phyloP scores from a whole-genome alignment of 1,140 invertebrate genomes.

The Dinoponera quadriceps region DNA sequence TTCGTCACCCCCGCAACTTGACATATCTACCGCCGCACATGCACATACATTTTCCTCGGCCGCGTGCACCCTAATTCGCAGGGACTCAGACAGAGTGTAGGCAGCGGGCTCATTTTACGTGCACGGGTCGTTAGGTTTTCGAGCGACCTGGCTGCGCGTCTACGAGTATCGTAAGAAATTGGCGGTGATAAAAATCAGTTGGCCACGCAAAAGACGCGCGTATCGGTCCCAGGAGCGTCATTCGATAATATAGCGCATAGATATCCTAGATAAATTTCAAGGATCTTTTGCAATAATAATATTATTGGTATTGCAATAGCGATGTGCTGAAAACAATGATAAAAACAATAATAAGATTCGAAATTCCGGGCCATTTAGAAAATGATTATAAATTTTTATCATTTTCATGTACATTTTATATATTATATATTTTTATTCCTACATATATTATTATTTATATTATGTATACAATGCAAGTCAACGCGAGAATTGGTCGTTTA shows the following conservation, averaged over 20 bases:
- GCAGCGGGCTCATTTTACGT: conserved; percentile 41
- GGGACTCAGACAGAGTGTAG: neutral
- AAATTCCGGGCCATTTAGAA: too few relatives aligned
- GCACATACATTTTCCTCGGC: conserved; percentile 43
- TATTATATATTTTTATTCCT: neutral
- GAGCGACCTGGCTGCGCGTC: conserved; percentile 32
- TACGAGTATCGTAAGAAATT: conserved; percentile 65
- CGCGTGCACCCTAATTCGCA: conserved; percentile 55
- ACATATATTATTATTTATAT: neutral
- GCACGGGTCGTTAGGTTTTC: conserved; percentile 65
- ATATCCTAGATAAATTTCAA: conserved; percentile 53
- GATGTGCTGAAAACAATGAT: too few relatives aligned
- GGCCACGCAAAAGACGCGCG: conserved; percentile 56
- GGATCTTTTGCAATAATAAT: conserved; percentile 20
- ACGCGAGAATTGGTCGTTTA: neutral
- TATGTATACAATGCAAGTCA: too few relatives aligned
- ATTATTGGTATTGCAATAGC: conserved; percentile 16
- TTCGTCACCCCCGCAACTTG: conserved; percentile 44
- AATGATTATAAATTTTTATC: conserved; percentile 9
- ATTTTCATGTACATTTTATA: neutral
- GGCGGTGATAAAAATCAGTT: conserved; percentile 73
- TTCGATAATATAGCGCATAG: conserved; percentile 50
- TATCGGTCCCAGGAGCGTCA: conserved; percentile 54
- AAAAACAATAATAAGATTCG: too few relatives aligned
- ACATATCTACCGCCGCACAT: conserved; percentile 7